Evolutionary conservation across 2,113 vertebrate genomes (phyloP).

Genomic region (Periophthalmus modestus): DNA sequence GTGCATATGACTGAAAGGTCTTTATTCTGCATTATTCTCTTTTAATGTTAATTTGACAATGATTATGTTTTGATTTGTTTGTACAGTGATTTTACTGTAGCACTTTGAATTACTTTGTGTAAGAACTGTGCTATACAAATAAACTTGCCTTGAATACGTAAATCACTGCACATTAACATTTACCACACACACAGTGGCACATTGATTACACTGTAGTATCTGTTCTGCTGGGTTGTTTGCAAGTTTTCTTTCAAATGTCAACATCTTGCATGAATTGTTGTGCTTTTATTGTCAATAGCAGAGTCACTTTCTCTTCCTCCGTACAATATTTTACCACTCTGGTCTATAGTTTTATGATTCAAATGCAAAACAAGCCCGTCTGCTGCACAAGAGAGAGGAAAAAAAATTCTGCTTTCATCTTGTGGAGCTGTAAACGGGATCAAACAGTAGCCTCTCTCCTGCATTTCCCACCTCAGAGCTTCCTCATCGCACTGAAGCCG

Average conservation of each 20-base stretch:
- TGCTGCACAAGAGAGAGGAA: background rate
- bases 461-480: conserved; percentile 16
- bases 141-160: background rate
- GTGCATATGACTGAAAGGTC: too few relatives aligned
- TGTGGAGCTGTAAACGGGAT: conserved; percentile 33
- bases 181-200: background rate
- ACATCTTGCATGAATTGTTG: background rate
- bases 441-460: conserved; percentile 34
- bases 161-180: background rate
- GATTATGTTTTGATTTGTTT: too few relatives aligned
- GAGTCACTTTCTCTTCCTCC: background rate
- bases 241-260: background rate
- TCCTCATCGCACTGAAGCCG: conserved; percentile 18
- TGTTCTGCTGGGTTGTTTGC: background rate
- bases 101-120: too few relatives aligned
- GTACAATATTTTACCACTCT: background rate
- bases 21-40: too few relatives aligned
- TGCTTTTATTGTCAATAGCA: background rate
- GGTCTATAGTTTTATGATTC: background rate
- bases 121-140: too few relatives aligned
- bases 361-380: conserved; percentile 2
- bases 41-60: too few relatives aligned
- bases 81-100: too few relatives aligned
- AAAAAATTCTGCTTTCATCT: conserved; percentile 25
- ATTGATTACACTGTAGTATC: background rate